Evolutionary conservation across 2,888 invertebrate genomes (phyloP).

Genomic region (Diplazon laetatorius): DNA sequence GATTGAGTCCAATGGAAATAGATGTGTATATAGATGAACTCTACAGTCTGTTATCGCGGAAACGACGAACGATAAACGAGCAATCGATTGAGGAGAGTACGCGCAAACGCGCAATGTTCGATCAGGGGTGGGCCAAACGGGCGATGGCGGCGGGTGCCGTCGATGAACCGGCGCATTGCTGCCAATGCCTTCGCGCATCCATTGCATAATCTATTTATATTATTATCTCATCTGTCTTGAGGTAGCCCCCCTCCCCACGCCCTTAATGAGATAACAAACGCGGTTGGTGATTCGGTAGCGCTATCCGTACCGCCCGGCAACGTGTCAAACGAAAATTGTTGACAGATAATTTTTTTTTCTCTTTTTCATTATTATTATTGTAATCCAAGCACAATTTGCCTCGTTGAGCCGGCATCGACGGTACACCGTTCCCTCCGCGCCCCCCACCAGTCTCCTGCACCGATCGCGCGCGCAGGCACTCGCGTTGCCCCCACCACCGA

Average conservation of each 20-base stretch:
- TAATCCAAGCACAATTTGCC: not conserved
- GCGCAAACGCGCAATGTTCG: slow-evolving; percentile 69
- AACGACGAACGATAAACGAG: slow-evolving; percentile 65
- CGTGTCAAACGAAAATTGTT: slow-evolving; percentile 67
- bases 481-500: slow-evolving; percentile 57
- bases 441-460: slow-evolving; percentile 13
- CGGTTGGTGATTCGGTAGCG: not conserved
- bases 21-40: not conserved
- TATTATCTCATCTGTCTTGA: slow-evolving; percentile 70
- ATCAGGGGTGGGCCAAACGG: slow-evolving; percentile 35
- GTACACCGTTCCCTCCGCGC: not conserved
- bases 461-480: slow-evolving; percentile 55
- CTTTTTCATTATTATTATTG: slow-evolving; percentile 48
- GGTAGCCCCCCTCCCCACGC: too few species aligned
- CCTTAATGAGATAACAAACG: slow-evolving; percentile 56
- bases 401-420: slow-evolving; percentile 13
- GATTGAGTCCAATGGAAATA: not conserved
- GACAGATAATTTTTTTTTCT: slow-evolving; percentile 62
- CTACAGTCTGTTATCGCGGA: slow-evolving; percentile 60
- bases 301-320: slow-evolving; percentile 10
- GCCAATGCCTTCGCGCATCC: slow-evolving; percentile 56
- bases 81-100: slow-evolving; percentile 71
- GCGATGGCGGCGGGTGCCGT: slow-evolving; percentile 9
- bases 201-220: slow-evolving; percentile 79
- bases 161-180: slow-evolving; percentile 17